Base-by-base conservation (phyloP, 2,888 invertebrate genomes). In the Colletes collaris region DNA sequence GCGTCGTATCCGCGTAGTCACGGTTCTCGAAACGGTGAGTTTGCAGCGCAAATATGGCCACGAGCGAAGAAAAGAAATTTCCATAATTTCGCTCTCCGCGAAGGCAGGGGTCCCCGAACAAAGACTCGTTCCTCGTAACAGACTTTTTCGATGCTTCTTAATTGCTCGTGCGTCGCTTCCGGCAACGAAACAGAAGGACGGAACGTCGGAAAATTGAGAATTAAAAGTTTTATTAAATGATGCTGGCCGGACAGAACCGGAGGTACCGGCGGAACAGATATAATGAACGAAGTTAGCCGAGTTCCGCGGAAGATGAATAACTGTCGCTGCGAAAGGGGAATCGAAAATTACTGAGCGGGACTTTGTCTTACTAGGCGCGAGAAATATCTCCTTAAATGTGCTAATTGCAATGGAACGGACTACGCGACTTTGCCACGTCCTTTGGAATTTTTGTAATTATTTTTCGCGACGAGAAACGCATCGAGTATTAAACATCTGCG, bases 151-250 rank as follows among this genome's bases (percentile, higher is more conserved):
- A 67, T 16, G 66, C 37, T 58, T 59, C 59, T 40, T 63, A 77
- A 77, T 77, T 76, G 60, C 60, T 46, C 60, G 53, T 49, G 53
- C 75, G 76, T 74, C 64, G 69, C 68, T 58, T 46, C 35, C 46
- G 65, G 73, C 73, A 10, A 56, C 44, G 10, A 46, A 11, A 35
- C 44, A 58, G 35, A 50, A 63, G 27, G 55, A 37, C n/a, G 35
- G 49, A 46, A 49, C 46, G 46, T 16, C 37, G 65, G 50, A 52
- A 37, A 60, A 76, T 76, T 53, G 37, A 53, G 65, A 69, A 81
- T 76, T 63, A 72, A 81, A 81, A 81, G 72, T 76, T 81, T 76
- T 53, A 72, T 81, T 66, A 76, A 81, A 81, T 62, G 55, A 72
- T 65, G 46, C 64, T n/a, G 19, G 64, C 11, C 10, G 59, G 66